A percentile compares a stretch with the other conserved stretches of the same genome.
These are phyloP conservation scores for Erethizon dorsatum DNA, from an alignment of 2,797 vertebrate species.

Conservation along the genomic window DNA sequence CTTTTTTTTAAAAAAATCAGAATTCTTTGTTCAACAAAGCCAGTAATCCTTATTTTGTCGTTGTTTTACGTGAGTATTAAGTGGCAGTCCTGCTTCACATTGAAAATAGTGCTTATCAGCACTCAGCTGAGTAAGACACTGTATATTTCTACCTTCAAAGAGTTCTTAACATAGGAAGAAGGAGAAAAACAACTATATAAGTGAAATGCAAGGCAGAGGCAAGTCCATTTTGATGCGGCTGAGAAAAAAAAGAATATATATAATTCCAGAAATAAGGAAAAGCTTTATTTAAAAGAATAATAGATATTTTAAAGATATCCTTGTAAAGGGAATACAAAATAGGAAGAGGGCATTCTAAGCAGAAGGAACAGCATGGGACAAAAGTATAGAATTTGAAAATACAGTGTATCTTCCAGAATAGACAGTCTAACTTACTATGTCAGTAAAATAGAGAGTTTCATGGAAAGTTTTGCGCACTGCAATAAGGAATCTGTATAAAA, in stretches of 20 bases:
- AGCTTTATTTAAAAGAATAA: constrained; percentile 11
- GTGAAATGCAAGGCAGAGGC: background rate
- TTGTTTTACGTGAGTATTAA: background rate
- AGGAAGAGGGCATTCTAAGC: background rate
- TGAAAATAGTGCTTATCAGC: background rate
- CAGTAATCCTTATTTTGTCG: constrained; percentile 31
- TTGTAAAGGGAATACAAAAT: constrained; percentile 26
- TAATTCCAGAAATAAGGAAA: constrained; percentile 26
- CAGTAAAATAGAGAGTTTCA: background rate
- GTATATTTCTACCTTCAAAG: background rate
- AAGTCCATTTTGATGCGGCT: constrained; percentile 15
- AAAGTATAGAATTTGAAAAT: background rate
- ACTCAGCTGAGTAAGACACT: background rate
- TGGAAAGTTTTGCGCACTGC: constrained; percentile 2
- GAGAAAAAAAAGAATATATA: background rate
- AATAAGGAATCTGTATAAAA: constrained; percentile 19
- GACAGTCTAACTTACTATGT: background rate
- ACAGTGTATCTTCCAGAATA: background rate
- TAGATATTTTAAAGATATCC: constrained; percentile 38
- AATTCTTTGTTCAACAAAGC: background rate
- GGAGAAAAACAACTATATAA: background rate
- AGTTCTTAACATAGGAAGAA: background rate
- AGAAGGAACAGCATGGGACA: background rate
- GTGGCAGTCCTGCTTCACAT: background rate
- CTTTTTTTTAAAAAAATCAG: background rate